phyloP scores from a whole-genome alignment of 2,113 vertebrate species.

The Antechinus stuartii region DNA sequence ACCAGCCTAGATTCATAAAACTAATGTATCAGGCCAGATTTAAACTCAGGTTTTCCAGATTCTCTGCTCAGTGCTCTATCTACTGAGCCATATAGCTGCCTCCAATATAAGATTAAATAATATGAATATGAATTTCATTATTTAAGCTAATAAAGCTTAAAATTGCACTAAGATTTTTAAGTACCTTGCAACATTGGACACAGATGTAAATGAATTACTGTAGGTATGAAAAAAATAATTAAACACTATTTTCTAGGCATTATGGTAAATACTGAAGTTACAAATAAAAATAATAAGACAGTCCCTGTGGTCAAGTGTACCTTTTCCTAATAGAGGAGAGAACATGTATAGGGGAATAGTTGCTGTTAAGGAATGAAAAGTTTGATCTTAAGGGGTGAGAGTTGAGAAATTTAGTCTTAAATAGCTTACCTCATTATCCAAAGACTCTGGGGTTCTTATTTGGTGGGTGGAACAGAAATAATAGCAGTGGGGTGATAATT shows the following conservation, averaged over 20 bases:
- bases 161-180: not conserved
- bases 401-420: not conserved
- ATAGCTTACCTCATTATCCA: not conserved
- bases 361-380: not conserved
- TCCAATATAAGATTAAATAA: not conserved
- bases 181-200: not conserved
- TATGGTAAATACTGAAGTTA: not conserved
- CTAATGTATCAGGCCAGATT: not conserved
- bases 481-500: slow-evolving; percentile 19
- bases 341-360: not conserved
- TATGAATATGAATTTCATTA: not conserved
- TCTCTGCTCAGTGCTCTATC: not conserved
- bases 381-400: not conserved
- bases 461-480: not conserved
- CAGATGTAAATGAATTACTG: not conserved
- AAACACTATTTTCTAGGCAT: not conserved
- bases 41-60: not conserved
- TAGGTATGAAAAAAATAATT: not conserved
- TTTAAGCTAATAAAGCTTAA: not conserved
- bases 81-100: not conserved
- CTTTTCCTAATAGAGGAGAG: not conserved
- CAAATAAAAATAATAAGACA: not conserved
- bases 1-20: not conserved
- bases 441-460: not conserved
- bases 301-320: not conserved